Conservation (phyloP, 2,797 vertebrate genomes). For the Euphonia xanthogaster region DNA sequence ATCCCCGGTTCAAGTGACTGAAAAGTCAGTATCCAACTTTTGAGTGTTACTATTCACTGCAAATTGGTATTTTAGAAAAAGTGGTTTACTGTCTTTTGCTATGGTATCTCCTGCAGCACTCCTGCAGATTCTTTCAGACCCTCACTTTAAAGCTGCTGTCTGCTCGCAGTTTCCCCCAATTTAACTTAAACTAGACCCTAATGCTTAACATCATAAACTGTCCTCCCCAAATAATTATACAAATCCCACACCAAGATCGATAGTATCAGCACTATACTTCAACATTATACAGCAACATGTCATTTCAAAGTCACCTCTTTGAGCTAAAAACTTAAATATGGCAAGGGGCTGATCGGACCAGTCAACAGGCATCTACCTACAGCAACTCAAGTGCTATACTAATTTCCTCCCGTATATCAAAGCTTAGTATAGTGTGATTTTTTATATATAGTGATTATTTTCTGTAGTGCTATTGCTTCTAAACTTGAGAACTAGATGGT, state of each 20-base stretch:
- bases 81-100: not conserved
- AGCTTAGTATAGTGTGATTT: not conserved
- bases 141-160: not conserved
- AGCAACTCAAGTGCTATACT: not conserved
- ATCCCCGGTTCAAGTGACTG: not conserved
- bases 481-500: not conserved
- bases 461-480: not conserved
- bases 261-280: not conserved
- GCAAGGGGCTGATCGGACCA: not conserved
- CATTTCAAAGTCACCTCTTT: not conserved
- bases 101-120: not conserved
- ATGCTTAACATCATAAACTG: not conserved
- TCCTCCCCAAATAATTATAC: not conserved
- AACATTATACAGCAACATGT: not conserved
- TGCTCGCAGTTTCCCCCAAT: fast-evolving
- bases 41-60: not conserved
- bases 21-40: not conserved
- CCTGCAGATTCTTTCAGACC: not conserved
- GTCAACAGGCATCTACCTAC: not conserved
- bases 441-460: too few species aligned
- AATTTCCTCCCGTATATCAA: not conserved
- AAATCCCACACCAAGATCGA: not conserved
- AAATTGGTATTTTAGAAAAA: not conserved
- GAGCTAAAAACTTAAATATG: not conserved
- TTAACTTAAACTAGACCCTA: not conserved